Evolutionary conservation across 1,140 invertebrate genomes (phyloP).

Genomic region (Pararge aegeria): DNA sequence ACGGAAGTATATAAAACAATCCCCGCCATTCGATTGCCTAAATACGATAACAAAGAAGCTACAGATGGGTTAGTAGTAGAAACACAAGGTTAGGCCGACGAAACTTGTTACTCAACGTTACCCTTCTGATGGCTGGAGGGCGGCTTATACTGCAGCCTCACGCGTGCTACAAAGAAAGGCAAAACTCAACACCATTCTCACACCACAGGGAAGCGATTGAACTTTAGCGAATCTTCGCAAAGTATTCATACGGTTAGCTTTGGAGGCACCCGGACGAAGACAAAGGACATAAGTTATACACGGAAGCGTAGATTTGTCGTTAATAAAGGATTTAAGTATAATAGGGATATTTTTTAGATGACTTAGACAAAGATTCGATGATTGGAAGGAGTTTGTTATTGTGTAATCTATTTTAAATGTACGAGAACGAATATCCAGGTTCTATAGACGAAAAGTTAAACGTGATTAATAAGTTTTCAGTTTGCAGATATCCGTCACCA

Average conservation of each 20-base stretch:
- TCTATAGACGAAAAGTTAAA: no score
- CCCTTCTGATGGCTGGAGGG: slow-evolving; percentile 72
- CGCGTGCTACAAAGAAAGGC: slow-evolving; percentile 70
- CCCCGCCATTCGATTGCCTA: slow-evolving; percentile 55
- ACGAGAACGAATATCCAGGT: no score
- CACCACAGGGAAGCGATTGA: slow-evolving; percentile 37
- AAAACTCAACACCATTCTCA: slow-evolving; percentile 68
- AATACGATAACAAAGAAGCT: slow-evolving; percentile 58
- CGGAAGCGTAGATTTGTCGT: slow-evolving; percentile 17
- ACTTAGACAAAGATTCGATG: slow-evolving; percentile 8
- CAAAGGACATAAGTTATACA: slow-evolving; percentile 28
- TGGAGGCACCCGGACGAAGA: slow-evolving; percentile 25
- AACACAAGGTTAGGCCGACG: slow-evolving; percentile 46
- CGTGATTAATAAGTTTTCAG: no score
- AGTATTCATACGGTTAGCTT: slow-evolving; percentile 19
- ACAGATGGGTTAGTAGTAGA: slow-evolving; percentile 57
- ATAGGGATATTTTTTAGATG: neutral
- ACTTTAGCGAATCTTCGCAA: slow-evolving; percentile 19
- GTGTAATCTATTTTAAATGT: no score
- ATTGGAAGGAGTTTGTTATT: no score
- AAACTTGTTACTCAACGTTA: slow-evolving; percentile 61
- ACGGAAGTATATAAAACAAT: slow-evolving; percentile 36
- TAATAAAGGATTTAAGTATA: slow-evolving; percentile 5
- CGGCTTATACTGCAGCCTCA: slow-evolving; percentile 62
- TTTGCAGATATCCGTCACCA: slow-evolving; percentile 12